Conservation (phyloP, 2,113 vertebrate genomes). For the Ictalurus punctatus region DNA sequence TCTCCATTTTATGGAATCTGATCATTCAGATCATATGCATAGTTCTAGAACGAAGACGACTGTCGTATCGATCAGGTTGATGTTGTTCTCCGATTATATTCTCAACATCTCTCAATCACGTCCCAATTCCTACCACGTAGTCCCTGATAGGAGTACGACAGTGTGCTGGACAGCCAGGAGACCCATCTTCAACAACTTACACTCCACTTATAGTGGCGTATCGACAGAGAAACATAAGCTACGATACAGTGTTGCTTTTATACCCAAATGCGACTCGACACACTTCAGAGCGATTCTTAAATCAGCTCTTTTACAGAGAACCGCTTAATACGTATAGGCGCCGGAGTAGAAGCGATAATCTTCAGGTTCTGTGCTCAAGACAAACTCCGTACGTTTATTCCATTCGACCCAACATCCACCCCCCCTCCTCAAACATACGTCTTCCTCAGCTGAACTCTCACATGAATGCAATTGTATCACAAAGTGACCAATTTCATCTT, state of each 20-base stretch:
- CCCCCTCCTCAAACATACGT: neutral
- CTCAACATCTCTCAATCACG: neutral
- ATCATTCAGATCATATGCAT: neutral
- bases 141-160: neutral
- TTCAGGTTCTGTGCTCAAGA: neutral
- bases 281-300: neutral
- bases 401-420: neutral
- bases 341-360: neutral
- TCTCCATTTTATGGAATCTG: neutral
- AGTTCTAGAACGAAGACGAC: neutral
- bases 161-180: neutral
- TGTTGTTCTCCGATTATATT: neutral
- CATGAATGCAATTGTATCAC: slow-evolving; percentile 14
- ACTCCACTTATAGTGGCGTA: neutral
- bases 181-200: neutral
- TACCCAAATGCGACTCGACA: neutral
- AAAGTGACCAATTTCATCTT: slow-evolving; percentile 30
- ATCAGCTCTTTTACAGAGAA: neutral
- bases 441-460: neutral
- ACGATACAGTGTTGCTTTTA: neutral
- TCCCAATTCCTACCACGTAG: neutral
- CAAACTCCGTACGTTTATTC: neutral
- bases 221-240: neutral
- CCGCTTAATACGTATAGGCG: neutral
- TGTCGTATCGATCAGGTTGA: no score